Conservation (phyloP, 2,797 vertebrate species). For the Spinus pinus region DNA sequence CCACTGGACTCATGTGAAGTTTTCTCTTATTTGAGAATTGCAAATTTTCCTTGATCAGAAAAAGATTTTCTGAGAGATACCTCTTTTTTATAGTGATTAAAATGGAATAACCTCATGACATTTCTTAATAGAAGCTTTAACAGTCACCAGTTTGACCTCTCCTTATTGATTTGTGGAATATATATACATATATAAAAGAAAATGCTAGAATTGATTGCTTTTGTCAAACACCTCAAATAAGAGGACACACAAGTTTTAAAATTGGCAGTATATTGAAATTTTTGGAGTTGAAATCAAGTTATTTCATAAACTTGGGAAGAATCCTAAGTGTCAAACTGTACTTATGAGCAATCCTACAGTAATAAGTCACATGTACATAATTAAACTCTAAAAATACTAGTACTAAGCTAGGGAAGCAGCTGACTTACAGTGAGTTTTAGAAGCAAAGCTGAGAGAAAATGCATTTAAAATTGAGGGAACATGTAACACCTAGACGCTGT, state of each 20-base stretch:
- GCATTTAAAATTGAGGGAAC: background rate
- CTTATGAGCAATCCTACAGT: background rate
- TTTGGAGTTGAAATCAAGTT: constrained; percentile 6
- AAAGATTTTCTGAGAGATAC: background rate
- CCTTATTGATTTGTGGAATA: constrained; percentile 38
- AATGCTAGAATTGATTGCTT: background rate
- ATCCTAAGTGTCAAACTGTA: background rate
- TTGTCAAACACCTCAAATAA: background rate
- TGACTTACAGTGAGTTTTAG: background rate
- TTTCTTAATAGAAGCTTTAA: constrained; percentile 12
- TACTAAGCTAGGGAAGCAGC: background rate
- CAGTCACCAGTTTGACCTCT: constrained; percentile 37
- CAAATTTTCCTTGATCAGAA: background rate
- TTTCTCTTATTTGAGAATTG: background rate
- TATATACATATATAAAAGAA: constrained; percentile 1
- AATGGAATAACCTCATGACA: background rate
- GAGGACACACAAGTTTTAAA: constrained; percentile 26
- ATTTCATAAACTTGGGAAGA: background rate
- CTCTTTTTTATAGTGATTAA: background rate
- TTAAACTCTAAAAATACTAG: background rate
- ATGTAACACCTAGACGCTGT: background rate
- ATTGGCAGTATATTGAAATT: background rate
- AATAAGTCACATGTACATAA: background rate
- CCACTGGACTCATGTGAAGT: background rate
- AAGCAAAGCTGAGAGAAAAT: background rate